A percentile compares a stretch with the other conserved stretches of the same genome.
Conservation (phyloP, 2,797 vertebrate genomes). For the Betta splendens region DNA sequence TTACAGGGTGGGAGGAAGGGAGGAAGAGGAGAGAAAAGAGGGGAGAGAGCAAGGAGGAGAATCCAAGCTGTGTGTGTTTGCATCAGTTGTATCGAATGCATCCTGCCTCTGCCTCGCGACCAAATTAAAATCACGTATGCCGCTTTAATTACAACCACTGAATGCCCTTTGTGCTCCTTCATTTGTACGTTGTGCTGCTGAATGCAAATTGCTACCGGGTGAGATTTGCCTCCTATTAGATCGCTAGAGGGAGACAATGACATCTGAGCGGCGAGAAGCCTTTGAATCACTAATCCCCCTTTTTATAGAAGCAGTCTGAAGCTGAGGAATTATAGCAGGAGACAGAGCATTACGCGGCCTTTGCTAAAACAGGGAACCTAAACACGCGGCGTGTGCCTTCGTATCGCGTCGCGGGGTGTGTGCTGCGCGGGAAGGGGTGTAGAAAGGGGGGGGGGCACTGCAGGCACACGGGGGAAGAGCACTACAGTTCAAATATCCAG, state of each 20-base stretch:
- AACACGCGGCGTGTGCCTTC: conserved; percentile 21
- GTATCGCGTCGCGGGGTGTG: conserved; percentile 27
- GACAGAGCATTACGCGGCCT: conserved; percentile 51
- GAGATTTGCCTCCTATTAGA: conserved; percentile 6
- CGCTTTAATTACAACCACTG: neutral
- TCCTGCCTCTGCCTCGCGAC: neutral
- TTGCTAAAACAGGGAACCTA: conserved; percentile 53
- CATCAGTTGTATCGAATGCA: no score
- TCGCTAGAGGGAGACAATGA: conserved; percentile 73
- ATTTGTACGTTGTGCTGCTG: neutral
- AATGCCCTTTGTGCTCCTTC: neutral
- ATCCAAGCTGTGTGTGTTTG: conserved; percentile 17
- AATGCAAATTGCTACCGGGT: neutral
- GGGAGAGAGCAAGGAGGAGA: conserved; percentile 46
- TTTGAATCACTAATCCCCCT: conserved; percentile 58
- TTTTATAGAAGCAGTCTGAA: conserved; percentile 54
- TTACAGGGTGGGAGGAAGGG: conserved; percentile 46
- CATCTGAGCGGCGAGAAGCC: conserved; percentile 43
- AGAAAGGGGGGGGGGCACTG: conserved; percentile 39
- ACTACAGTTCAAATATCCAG: conserved; percentile 54
- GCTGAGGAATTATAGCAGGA: conserved; percentile 55
- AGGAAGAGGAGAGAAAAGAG: no score
- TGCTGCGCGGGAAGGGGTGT: conserved; percentile 36
- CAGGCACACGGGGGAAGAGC: conserved; percentile 55
- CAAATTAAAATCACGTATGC: neutral